Evolutionary conservation across 2,888 invertebrate genomes (phyloP), one percentile per base, ranked within the genome.

Genomic region (Mesorhabditis spiculigera): DNA sequence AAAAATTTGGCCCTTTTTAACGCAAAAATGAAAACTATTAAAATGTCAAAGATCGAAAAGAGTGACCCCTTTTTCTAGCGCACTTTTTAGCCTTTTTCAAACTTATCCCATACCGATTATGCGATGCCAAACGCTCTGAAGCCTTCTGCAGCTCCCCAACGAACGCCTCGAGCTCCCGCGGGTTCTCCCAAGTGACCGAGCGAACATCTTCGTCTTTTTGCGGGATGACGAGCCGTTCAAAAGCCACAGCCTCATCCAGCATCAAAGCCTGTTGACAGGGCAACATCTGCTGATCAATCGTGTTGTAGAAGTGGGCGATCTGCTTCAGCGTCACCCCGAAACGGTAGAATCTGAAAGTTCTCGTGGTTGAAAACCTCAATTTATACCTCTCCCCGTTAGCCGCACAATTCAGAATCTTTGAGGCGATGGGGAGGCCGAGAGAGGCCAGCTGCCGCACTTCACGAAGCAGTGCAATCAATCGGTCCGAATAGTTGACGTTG

Each of bases 271-370:
- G 90, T 83, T 96, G 95, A 43, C 94, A 93, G 0, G 92, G 91
- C 58, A 97, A 92, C 94, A 98, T 97, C 70, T 95, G 91, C 87
- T 96, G 94, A 13, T 95, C 96, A 66, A 98, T 93, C 0, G 96
- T 96, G 86, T 98, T 98, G 88, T 98, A 97, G 82, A 89, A 89
- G 77, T 89, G 88, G 8, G 89, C 89, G 63, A 89, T 88, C 87
- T 89, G 80, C 42, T 78, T 78, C 50, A 78, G 50, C 65, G 75
- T 77, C 13, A 77, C 75, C 66, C 78, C 78, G 61, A 71, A 78
- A 63, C 73, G 68, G 63, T 77, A 76, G 67, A 73, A 66, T 41
- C 66, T 43, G 16, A n/a, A 63, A 43, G 42, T 58, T 28, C 41
- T n/a, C 68, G 61, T 41, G 10, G n/a, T 43, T 13, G 90, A 87